phyloP scores from a whole-genome alignment of 2,888 invertebrate species.

The Acronicta alni region DNA sequence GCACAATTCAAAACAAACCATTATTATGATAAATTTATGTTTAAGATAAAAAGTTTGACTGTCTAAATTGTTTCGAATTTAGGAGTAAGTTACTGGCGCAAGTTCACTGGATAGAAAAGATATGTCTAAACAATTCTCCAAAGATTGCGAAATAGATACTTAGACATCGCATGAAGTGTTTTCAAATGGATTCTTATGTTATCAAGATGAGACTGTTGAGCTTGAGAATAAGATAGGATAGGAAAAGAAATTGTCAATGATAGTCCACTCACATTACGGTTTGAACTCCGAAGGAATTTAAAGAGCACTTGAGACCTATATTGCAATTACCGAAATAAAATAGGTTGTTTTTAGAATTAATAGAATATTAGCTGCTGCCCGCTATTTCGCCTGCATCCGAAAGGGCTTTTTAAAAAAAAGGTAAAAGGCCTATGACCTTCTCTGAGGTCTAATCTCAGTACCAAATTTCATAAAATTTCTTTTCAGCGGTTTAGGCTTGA shows the following conservation, averaged over 20 bases:
- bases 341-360: too few species aligned
- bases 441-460: too few species aligned
- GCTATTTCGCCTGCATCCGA: too few species aligned
- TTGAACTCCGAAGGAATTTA: background rate
- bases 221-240: conserved; percentile 21
- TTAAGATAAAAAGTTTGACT: conserved; percentile 17
- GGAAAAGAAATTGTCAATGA: conserved; percentile 4
- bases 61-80: conserved; percentile 29
- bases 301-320: background rate
- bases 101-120: conserved; percentile 39
- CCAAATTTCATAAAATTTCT: too few species aligned
- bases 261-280: background rate
- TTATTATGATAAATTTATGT: too few species aligned
- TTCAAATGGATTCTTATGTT: conserved; percentile 61
- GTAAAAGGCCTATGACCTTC: too few species aligned
- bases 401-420: too few species aligned
- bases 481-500: too few species aligned
- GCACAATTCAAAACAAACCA: too few species aligned
- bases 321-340: background rate
- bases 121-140: conserved; percentile 53
- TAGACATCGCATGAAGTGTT: conserved; percentile 70
- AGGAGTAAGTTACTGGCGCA: conserved; percentile 33
- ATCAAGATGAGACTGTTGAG: conserved; percentile 39
- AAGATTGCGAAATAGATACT: conserved; percentile 64
- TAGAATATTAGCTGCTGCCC: too few species aligned